Evolutionary conservation across 2,888 invertebrate genomes (phyloP).

Genomic region (Lathronympha strigana): DNA sequence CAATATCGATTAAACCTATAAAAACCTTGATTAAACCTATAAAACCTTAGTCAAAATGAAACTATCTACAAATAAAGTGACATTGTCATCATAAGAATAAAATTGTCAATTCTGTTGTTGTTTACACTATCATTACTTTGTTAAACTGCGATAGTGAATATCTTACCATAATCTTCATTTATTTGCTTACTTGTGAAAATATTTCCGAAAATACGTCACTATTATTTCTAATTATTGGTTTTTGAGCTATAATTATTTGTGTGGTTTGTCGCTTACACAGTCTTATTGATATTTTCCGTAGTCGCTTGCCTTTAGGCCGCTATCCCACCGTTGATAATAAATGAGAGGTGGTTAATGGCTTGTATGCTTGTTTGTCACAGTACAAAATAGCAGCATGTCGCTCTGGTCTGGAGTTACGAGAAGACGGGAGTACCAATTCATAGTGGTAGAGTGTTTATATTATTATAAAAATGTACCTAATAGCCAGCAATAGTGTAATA

Average conservation of each 20-base stretch:
- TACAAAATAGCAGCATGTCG: conserved; percentile 6
- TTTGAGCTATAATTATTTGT: not conserved
- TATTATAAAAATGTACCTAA: too few relatives aligned
- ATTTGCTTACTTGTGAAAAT: not conserved
- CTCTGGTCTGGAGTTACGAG: conserved; percentile 65
- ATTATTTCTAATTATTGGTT: not conserved
- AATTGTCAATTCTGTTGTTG: conserved; percentile 19
- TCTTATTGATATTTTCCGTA: too few relatives aligned
- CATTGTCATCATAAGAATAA: conserved; percentile 4
- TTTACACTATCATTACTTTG: not conserved
- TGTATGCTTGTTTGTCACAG: not conserved
- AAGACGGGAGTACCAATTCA: conserved; percentile 70
- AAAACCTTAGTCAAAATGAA: not conserved
- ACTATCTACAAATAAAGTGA: not conserved
- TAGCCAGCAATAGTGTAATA: too few relatives aligned
- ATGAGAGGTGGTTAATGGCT: not conserved
- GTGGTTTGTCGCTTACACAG: too few relatives aligned
- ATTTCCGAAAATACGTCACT: not conserved
- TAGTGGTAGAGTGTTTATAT: too few relatives aligned
- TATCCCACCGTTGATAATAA: too few relatives aligned
- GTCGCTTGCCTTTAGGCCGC: too few relatives aligned
- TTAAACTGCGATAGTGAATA: not conserved
- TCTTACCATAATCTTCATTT: too few relatives aligned
- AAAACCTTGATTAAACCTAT: too few relatives aligned
- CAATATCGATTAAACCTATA: too few relatives aligned